Conservation (phyloP, 2,113 vertebrate species). For the Dromiciops gliroides region DNA sequence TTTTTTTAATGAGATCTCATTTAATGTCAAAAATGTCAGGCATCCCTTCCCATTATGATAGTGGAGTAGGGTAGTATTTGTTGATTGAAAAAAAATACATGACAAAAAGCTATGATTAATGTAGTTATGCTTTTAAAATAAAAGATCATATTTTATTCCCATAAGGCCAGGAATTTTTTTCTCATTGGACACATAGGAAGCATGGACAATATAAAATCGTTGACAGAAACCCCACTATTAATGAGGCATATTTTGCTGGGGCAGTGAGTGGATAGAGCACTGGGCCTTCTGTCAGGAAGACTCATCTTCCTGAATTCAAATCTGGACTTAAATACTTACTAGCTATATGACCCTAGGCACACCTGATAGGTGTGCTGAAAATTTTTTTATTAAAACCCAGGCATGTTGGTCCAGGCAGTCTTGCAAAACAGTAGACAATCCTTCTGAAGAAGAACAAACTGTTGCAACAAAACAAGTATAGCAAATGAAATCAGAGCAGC, state of each 20-base stretch:
- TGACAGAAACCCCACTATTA: neutral
- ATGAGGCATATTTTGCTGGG: neutral
- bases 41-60: neutral
- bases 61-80: neutral
- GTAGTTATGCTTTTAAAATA: neutral
- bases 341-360: neutral
- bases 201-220: neutral
- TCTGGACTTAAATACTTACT: neutral
- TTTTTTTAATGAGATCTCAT: neutral
- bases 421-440: neutral
- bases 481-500: neutral
- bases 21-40: neutral
- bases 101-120: neutral
- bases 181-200: neutral
- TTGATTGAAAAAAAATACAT: neutral
- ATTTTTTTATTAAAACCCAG: neutral
- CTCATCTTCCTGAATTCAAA: neutral
- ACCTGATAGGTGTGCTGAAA: neutral
- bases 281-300: neutral
- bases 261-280: neutral
- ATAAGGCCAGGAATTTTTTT: neutral
- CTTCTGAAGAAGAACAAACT: neutral
- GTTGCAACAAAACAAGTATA: neutral
- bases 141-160: neutral
- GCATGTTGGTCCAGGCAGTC: neutral